Base-by-base conservation (phyloP, 2,113 vertebrate genomes). In the Parotia lawesii region DNA sequence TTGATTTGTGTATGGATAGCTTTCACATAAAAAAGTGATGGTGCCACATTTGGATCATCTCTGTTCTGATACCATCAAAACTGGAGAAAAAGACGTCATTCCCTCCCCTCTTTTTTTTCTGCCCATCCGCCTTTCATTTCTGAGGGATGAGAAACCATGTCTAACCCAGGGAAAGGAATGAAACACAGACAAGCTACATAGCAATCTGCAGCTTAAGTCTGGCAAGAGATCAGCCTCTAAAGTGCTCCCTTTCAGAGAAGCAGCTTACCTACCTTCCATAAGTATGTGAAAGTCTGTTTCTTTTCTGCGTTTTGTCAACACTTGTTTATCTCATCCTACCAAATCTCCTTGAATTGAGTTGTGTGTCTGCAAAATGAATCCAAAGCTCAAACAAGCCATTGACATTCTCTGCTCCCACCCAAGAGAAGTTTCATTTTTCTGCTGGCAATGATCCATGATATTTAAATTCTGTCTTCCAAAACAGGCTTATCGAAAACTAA, bases 391-490 rank as follows among this genome's bases (percentile, higher is more conserved):
- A 96, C 82, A 90, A 93, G 51, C 89, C 82, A 93, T 84, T 94
- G 92, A 91, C 64, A 76, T 92, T 96, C 83, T 92, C 87, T 90
- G 71, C 84, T 91, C 76, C 83, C 67, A 91, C 58, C 78, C 50
- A 2, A 79, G 64, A 91, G 77, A 94, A 95, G 37, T 94, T 95
- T 93, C 85, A 94, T 96, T 97, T 93, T 94, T 86, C 82, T 93
- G 29, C 66, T 94, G 78, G 35, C 96, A 92, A 82, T 93, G 89
- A 96, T 94, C 90, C 87, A 89, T 96, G 95, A 95, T 96, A 91
- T 96, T 96, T 94, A 90, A 94, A 94, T 95, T 91, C 84, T 95
- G 61, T 70, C 76, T 97, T 96, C 94, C 92, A 88, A 94, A 96
- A 95, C 75, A 95, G 58, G 19, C 77, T 85, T 89, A 89, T 50